A percentile compares a stretch with the other conserved stretches of the same genome.
phyloP scores from a whole-genome alignment of 1,140 invertebrate genomes.

The Drosophila suzukii region DNA sequence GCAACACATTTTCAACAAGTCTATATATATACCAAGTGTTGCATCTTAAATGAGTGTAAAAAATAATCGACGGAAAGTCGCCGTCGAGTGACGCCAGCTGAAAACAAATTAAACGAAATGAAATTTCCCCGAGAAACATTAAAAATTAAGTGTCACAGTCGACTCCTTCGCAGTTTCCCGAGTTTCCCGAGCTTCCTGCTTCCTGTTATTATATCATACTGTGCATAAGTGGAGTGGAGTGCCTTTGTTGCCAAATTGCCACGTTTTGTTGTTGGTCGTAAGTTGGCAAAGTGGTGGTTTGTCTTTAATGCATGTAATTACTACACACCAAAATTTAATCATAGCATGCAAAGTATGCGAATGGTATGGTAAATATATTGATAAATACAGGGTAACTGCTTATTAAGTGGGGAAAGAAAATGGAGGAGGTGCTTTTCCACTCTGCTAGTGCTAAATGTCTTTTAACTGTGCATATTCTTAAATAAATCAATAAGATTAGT shows the following conservation, averaged over 20 bases:
- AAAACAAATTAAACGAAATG: slow-evolving; percentile 33
- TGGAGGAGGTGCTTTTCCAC: neutral
- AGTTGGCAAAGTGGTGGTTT: slow-evolving; percentile 2
- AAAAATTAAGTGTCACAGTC: slow-evolving; percentile 33
- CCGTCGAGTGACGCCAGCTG: slow-evolving; percentile 41
- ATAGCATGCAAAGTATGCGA: neutral
- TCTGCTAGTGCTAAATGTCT: no score
- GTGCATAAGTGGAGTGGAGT: slow-evolving; percentile 21
- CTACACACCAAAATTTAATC: neutral
- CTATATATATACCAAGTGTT: slow-evolving; percentile 42
- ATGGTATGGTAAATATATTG: neutral
- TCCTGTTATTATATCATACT: slow-evolving; percentile 34
- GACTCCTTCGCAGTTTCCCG: slow-evolving; percentile 10
- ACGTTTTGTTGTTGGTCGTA: neutral
- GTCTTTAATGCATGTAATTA: neutral
- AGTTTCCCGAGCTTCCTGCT: slow-evolving; percentile 12
- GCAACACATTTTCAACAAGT: slow-evolving; percentile 59
- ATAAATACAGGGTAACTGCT: neutral
- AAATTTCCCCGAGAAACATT: slow-evolving; percentile 31
- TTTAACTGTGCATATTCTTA: no score
- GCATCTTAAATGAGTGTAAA: slow-evolving; percentile 47
- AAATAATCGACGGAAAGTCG: slow-evolving; percentile 36
- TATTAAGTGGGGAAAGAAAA: no score
- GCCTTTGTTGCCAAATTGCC: slow-evolving; percentile 24
- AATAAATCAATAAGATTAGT: no score